These are phyloP conservation scores for Apodemia mormo DNA, from an alignment of 2,888 invertebrate genomes.

Conservation along the genomic window DNA sequence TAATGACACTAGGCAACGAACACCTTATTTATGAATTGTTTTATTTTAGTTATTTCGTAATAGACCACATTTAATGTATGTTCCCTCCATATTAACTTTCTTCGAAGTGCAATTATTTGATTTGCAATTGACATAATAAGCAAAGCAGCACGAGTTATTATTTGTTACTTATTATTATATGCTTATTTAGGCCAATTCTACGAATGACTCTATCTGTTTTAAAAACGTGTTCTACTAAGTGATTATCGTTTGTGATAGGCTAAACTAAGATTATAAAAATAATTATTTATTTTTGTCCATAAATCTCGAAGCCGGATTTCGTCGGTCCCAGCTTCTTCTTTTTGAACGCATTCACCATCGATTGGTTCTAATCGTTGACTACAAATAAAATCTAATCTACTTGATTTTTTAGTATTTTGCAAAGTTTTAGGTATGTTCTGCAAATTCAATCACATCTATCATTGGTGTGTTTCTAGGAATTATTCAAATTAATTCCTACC, in stretches of 20 bases:
- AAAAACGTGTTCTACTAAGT: not conserved
- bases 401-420: no score
- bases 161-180: no score
- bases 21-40: slow-evolving; percentile 4
- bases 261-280: slow-evolving; percentile 1
- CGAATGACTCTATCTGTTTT: not conserved
- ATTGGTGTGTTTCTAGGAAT: no score
- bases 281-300: no score
- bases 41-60: slow-evolving; percentile 1
- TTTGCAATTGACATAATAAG: slow-evolving; percentile 1
- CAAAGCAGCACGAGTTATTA: not conserved
- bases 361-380: no score
- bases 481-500: no score
- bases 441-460: no score
- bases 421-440: no score
- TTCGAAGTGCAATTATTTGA: slow-evolving; percentile 6
- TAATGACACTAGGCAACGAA: not conserved
- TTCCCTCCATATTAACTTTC: slow-evolving; percentile 5
- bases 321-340: no score
- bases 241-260: not conserved
- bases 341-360: no score
- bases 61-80: not conserved
- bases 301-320: no score
- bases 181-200: not conserved
- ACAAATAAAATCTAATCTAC: no score